phyloP scores from a whole-genome alignment of 2,888 invertebrate genomes.

The Odontocerum albicorne region DNA sequence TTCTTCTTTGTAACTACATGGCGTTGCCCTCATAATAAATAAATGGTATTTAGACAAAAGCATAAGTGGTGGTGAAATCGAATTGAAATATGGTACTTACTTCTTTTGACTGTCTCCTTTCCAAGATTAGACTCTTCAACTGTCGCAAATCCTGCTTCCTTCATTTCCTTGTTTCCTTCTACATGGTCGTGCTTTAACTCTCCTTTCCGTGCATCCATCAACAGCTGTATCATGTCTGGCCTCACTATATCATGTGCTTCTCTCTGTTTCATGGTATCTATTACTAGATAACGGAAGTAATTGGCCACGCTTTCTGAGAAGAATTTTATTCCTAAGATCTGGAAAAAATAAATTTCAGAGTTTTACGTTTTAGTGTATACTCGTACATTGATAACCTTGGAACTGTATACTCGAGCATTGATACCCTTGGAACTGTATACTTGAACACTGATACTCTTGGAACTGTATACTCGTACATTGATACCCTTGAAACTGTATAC shows the following conservation, averaged over 20 bases:
- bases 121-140: slow-evolving; percentile 48
- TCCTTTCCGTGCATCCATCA: slow-evolving; percentile 54
- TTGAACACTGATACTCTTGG: too few species aligned
- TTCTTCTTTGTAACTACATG: too few species aligned
- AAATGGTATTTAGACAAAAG: too few species aligned
- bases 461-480: too few species aligned
- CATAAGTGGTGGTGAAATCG: too few species aligned
- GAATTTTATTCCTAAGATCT: slow-evolving; percentile 43
- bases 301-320: slow-evolving; percentile 42
- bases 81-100: too few species aligned
- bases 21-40: too few species aligned
- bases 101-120: slow-evolving; percentile 37
- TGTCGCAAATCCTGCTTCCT: slow-evolving; percentile 48
- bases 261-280: slow-evolving; percentile 43
- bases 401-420: too few species aligned
- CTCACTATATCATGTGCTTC: slow-evolving; percentile 43
- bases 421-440: too few species aligned
- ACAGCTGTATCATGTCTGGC: slow-evolving; percentile 57
- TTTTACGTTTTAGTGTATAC: too few species aligned
- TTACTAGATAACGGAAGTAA: slow-evolving; percentile 20
- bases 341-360: slow-evolving; percentile 20
- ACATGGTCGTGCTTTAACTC: slow-evolving; percentile 39
- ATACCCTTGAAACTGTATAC: too few species aligned
- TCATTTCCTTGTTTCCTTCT: slow-evolving; percentile 39
- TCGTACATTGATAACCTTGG: too few species aligned